Base-by-base conservation (phyloP, 1,140 invertebrate genomes). In the Macrotrachela quadricornifera region DNA sequence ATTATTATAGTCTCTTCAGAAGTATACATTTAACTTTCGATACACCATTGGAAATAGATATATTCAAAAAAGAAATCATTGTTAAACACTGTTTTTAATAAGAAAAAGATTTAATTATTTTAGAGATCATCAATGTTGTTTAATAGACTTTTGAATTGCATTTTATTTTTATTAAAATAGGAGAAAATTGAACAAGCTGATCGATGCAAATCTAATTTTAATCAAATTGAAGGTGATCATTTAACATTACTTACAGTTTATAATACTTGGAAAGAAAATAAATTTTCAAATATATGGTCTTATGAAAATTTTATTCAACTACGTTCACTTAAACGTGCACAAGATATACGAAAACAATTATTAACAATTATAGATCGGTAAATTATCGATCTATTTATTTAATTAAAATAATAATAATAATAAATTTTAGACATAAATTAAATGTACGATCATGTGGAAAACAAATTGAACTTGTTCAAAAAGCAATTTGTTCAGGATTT, bases 181-280 rank as follows among this genome's bases (percentile, higher is more conserved):
- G n/a, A 97, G 63, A 97, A 97, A 64, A 90, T 96, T 70, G 85
- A 87, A 0, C 66, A 94, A 36, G 94, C 94, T 6, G 94, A 99
- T 74, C 87, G 96, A 66, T 92, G 94, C 63, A 97, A 97, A 64
- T 46, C 87, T 0, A 96, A 96, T 70, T 99, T 99, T 63, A 95
- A 97, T 73, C 92, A 97, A 69, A 73, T 85, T 0, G 92, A 97
- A 71, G 94, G 94, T 0, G 94, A 99, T 70, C 94, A 99, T 73
- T 73, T 97, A 10, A 97, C 92, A 0, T 68, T 97, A 11, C 68
- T 99, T n/a, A 85, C 91, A 0, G 91, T 99, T 6, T 99, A 95
- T 66, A 99, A 99, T 65, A 91, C 90, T 17, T 99, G 94, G 94
- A 87, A 87, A 63, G 95, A 95, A 63, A 95, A 96, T 67, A 94